Evolutionary conservation across 1,140 invertebrate species (phyloP).

Genomic region (Temnothorax nylanderi): DNA sequence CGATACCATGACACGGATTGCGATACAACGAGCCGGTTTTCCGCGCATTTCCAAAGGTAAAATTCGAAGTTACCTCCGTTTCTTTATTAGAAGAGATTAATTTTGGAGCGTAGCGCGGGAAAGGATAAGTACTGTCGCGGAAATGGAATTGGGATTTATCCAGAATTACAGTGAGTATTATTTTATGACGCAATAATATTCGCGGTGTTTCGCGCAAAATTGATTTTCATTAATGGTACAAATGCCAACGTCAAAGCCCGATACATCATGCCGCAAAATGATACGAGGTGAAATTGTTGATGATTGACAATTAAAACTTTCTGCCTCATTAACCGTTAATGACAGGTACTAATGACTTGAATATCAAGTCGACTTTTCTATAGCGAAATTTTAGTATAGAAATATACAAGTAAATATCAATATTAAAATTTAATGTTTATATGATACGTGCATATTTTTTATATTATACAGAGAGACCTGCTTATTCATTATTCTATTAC

Average conservation of each 20-base stretch:
- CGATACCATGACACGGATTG: neutral
- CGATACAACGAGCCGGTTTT: neutral
- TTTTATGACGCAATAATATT: conserved; percentile 53
- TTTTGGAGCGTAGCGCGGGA: neutral
- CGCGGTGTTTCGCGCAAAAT: conserved; percentile 38
- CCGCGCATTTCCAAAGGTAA: conserved; percentile 20
- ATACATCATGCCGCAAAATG: conserved; percentile 49
- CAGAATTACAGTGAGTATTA: conserved; percentile 40
- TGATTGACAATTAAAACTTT: conserved; percentile 56
- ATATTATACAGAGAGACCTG: neutral
- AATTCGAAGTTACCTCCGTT: conserved; percentile 31
- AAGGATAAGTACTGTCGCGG: conserved; percentile 35
- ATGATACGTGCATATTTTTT: neutral
- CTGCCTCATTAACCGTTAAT: conserved; percentile 41
- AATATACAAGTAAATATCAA: neutral
- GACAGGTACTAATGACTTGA: conserved; percentile 35
- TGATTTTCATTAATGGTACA: conserved; percentile 60
- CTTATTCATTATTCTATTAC: neutral
- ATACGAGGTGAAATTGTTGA: conserved; percentile 40
- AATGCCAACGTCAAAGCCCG: conserved; percentile 42
- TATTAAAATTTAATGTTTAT: neutral
- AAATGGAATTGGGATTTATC: conserved; percentile 56
- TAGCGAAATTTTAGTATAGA: neutral
- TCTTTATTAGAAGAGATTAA: conserved; percentile 43
- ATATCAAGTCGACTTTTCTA: neutral